A percentile compares a stretch with the other conserved stretches of the same genome.
phyloP scores from a whole-genome alignment of 2,797 vertebrate species.

The Podarcis siculus region DNA sequence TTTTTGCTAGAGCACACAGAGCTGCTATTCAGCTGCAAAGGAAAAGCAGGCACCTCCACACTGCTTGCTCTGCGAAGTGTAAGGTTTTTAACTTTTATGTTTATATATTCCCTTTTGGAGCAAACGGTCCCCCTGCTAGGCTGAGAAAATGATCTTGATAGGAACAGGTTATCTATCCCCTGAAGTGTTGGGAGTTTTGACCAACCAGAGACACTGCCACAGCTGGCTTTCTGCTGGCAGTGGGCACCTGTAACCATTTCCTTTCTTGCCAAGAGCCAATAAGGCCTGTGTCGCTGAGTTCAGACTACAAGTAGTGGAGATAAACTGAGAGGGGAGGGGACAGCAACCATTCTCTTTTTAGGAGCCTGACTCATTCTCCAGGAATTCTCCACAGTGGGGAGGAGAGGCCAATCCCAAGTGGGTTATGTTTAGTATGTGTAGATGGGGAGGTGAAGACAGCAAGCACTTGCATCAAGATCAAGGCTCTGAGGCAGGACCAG shows the following conservation, averaged over 20 bases:
- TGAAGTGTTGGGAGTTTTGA: background rate
- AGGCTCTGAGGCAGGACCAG: background rate
- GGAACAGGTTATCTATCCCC: background rate
- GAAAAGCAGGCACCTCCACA: background rate
- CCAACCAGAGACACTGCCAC: background rate
- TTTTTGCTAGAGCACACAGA: background rate
- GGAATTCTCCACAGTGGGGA: background rate
- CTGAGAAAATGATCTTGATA: background rate
- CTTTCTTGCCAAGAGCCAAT: background rate
- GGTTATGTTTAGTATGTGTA: slow-evolving; percentile 1
- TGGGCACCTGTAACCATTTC: background rate
- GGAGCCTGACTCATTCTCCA: slow-evolving; percentile 2
- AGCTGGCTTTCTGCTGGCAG: background rate
- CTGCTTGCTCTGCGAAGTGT: background rate
- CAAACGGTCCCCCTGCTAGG: background rate
- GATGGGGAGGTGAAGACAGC: background rate
- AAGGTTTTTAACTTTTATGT: too few species aligned
- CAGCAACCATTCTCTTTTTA: background rate
- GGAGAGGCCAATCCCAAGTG: background rate
- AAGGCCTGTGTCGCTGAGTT: background rate
- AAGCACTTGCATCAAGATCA: background rate
- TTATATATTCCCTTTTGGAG: background rate
- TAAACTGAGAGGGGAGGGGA: background rate
- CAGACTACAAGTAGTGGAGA: background rate
- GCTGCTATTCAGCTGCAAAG: background rate